Evolutionary conservation across 2,888 invertebrate species (phyloP).

Genomic region (Epirrita christyi): DNA sequence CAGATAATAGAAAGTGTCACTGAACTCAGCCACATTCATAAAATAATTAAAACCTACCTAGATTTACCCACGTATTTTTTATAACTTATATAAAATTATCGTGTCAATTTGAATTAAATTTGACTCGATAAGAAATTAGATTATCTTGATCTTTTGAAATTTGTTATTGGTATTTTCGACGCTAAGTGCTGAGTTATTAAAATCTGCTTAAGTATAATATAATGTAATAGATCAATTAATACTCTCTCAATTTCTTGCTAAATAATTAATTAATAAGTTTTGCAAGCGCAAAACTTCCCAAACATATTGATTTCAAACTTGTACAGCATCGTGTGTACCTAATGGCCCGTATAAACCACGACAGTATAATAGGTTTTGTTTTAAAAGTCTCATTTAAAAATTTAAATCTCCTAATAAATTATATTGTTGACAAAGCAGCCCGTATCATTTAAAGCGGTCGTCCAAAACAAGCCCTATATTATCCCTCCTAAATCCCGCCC

Average conservation of each 20-base stretch:
- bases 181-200: too few relatives aligned
- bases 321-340: background rate
- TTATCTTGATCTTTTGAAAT: too few relatives aligned
- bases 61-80: too few relatives aligned
- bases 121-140: too few relatives aligned
- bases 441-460: conserved; percentile 17
- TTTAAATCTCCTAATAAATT: conserved; percentile 6
- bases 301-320: background rate
- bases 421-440: conserved; percentile 14
- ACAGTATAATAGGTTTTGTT: background rate
- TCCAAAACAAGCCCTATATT: conserved; percentile 23
- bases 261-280: background rate
- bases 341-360: background rate
- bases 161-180: too few relatives aligned
- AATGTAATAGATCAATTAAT: background rate
- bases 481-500: conserved; percentile 13
- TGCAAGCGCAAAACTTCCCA: background rate
- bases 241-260: background rate
- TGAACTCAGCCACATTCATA: too few relatives aligned
- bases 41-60: too few relatives aligned
- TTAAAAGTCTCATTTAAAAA: background rate
- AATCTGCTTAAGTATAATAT: background rate
- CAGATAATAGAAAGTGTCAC: too few relatives aligned
- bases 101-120: too few relatives aligned
- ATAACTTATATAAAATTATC: too few relatives aligned